phyloP scores from a whole-genome alignment of 2,113 vertebrate species.

The Heliornis fulica region DNA sequence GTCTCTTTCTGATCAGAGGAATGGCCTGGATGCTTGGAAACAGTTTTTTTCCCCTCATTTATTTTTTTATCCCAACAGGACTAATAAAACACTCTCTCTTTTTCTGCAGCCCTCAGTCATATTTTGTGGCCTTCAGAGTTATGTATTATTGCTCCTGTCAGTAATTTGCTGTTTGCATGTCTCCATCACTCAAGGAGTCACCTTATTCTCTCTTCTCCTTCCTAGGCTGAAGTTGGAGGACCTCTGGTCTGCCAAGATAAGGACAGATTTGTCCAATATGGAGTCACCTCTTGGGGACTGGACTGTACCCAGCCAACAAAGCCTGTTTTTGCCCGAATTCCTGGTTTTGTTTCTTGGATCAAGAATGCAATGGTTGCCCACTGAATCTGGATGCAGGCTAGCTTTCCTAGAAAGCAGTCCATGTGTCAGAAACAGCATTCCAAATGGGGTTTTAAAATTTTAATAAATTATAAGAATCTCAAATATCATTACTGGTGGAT shows the following conservation, averaged over 20 bases:
- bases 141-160: neutral
- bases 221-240: constrained; percentile 88
- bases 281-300: constrained; percentile 88
- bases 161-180: neutral
- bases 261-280: constrained; percentile 82
- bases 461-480: neutral
- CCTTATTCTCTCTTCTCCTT: neutral
- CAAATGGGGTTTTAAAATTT: neutral
- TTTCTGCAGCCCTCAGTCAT: neutral
- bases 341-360: constrained; percentile 83
- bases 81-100: neutral
- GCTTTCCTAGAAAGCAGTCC: neutral
- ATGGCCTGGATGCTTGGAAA: neutral
- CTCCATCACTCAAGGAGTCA: neutral
- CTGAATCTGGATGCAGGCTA: neutral
- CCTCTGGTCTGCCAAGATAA: constrained; percentile 82
- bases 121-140: neutral
- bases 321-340: constrained; percentile 83
- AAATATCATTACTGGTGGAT: neutral
- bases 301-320: constrained; percentile 85
- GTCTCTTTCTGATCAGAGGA: neutral
- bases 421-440: neutral
- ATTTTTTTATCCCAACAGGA: neutral
- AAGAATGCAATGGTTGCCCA: constrained; percentile 61
- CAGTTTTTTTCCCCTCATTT: fast-evolving